phyloP scores from a whole-genome alignment of 2,797 vertebrate genomes.

The Salmo trutta region DNA sequence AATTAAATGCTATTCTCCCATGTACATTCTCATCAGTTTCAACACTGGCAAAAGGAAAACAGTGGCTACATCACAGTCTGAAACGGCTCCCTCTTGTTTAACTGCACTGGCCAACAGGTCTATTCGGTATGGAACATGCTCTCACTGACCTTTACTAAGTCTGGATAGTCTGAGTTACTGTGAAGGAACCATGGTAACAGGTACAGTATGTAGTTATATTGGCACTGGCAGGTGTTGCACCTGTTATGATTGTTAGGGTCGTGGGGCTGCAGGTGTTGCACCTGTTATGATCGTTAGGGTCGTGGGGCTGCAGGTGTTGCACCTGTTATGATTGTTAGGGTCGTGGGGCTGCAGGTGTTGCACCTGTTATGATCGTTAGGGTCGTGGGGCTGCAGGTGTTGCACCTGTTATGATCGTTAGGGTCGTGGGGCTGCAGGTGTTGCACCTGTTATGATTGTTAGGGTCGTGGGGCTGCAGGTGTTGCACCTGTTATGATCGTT shows the following conservation, averaged over 20 bases:
- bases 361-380: not conserved
- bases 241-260: not conserved
- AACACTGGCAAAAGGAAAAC: not conserved
- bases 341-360: too few relatives aligned
- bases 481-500: not conserved
- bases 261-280: not conserved
- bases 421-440: not conserved
- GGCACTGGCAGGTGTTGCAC: not conserved
- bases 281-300: too few relatives aligned
- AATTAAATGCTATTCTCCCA: not conserved
- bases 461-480: not conserved
- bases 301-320: too few relatives aligned
- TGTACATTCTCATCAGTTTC: not conserved
- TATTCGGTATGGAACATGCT: not conserved
- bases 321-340: too few relatives aligned
- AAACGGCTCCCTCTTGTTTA: not conserved
- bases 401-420: too few relatives aligned
- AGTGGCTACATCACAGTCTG: not conserved
- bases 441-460: too few relatives aligned
- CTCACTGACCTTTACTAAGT: constrained; percentile 24
- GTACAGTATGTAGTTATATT: not conserved
- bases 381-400: not conserved
- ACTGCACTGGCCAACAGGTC: not conserved
- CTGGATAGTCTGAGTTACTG: constrained; percentile 9
- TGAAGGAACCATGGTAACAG: constrained; percentile 29